A percentile compares a stretch with the other conserved stretches of the same genome.
Evolutionary conservation across 2,797 vertebrate species (phyloP).

Genomic region (Luscinia megarhynchos): DNA sequence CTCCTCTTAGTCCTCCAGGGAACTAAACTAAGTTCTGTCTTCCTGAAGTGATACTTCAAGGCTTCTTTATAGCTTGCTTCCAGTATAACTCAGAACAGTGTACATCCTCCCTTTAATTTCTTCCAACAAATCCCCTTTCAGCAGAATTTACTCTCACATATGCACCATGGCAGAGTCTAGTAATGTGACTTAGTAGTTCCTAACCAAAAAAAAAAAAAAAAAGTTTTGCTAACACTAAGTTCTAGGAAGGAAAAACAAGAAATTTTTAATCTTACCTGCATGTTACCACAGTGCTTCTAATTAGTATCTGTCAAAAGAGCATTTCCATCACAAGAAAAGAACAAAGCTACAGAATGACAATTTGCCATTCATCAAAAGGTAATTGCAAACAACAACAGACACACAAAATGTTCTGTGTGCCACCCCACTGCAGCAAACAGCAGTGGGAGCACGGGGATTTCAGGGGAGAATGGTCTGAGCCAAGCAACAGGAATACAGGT

Average conservation of each 20-base stretch:
- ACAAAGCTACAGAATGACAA: not conserved
- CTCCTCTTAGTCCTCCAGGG: not conserved
- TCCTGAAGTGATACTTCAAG: not conserved
- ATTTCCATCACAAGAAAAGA: not conserved
- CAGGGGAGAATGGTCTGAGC: not conserved
- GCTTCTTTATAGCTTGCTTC: not conserved
- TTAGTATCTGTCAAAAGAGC: not conserved
- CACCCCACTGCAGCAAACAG: accelerated
- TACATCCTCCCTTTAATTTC: not conserved
- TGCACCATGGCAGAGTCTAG: not conserved
- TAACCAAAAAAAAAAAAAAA: not conserved
- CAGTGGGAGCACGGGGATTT: not conserved
- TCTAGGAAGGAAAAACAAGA: not conserved
- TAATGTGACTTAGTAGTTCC: not conserved
- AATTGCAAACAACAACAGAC: not conserved
- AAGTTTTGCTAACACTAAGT: not conserved
- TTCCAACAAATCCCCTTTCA: constrained; percentile 6
- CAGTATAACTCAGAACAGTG: not conserved
- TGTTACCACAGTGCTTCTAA: not conserved
- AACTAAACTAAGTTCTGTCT: not conserved
- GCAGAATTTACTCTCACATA: constrained; percentile 11
- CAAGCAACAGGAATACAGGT: not conserved
- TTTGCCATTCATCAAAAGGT: not conserved
- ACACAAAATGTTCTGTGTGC: accelerated
- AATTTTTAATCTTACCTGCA: not conserved